A percentile compares a stretch with the other conserved stretches of the same genome.
Conservation (phyloP, 2,113 vertebrate genomes). For the Saguinus imperator region DNA sequence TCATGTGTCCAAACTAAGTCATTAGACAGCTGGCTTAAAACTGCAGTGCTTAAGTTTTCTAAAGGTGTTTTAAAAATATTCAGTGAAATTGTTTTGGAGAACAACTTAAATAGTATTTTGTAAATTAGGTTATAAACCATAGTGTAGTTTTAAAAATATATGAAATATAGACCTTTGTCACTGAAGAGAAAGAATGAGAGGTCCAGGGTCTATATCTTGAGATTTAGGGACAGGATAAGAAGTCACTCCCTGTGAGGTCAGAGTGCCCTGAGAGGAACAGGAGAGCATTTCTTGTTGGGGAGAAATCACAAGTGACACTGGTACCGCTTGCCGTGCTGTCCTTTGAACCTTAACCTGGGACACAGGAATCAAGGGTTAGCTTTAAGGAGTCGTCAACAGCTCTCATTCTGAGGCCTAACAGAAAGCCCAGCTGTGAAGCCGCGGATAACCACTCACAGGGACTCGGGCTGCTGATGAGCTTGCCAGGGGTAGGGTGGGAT, state of each 20-base stretch:
- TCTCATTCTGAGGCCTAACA: neutral
- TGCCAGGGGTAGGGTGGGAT: neutral
- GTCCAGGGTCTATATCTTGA: neutral
- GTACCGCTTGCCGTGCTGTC: neutral
- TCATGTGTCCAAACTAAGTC: neutral
- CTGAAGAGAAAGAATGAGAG: neutral
- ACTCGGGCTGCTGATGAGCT: neutral
- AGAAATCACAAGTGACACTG: neutral
- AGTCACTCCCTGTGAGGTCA: neutral
- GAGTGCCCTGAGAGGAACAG: neutral
- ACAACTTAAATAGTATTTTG: neutral
- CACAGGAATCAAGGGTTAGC: neutral
- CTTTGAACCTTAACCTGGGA: neutral
- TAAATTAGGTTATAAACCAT: neutral
- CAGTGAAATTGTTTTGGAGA: neutral
- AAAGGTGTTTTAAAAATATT: neutral
- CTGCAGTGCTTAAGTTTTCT: neutral
- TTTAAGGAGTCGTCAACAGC: neutral
- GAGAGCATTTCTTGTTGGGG: neutral
- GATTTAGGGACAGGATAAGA: neutral
- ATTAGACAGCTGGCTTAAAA: neutral
- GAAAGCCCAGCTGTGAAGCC: neutral
- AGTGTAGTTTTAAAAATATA: neutral
- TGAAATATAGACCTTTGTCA: neutral
- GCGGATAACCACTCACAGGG: accelerated